These are phyloP conservation scores for Drosophila kepulauana DNA, from an alignment of 1,140 invertebrate genomes.

Conservation along the genomic window DNA sequence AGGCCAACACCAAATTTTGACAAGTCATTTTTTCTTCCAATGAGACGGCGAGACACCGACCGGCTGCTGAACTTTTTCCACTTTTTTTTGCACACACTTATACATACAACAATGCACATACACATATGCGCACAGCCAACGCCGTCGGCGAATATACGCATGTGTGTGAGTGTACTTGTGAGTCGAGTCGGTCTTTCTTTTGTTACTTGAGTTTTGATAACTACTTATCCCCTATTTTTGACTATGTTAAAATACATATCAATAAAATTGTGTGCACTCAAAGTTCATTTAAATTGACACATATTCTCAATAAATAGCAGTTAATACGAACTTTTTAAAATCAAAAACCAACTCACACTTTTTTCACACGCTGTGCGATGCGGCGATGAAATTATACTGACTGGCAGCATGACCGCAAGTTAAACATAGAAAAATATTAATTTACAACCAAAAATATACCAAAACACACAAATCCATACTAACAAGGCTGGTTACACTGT, in stretches of 20 bases:
- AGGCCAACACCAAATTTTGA: slow-evolving; percentile 41
- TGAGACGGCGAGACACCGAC: slow-evolving; percentile 42
- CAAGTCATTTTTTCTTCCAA: slow-evolving; percentile 42
- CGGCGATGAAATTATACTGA: slow-evolving; percentile 60
- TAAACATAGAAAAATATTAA: not conserved
- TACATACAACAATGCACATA: slow-evolving; percentile 46
- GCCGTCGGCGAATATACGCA: slow-evolving; percentile 56
- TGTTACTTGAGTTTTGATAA: slow-evolving; percentile 25
- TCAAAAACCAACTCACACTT: slow-evolving; percentile 58
- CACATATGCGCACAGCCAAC: slow-evolving; percentile 53
- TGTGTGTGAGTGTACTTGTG: slow-evolving; percentile 35
- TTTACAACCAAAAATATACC: slow-evolving; percentile 11
- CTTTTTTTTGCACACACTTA: slow-evolving; percentile 72
- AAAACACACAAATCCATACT: not conserved
- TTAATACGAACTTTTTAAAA: slow-evolving; percentile 34
- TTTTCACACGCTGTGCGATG: slow-evolving; percentile 58
- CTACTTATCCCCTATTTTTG: slow-evolving; percentile 2
- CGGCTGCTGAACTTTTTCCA: slow-evolving; percentile 68
- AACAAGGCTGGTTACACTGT: not conserved
- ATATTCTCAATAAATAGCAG: slow-evolving; percentile 12
- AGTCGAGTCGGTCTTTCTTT: slow-evolving; percentile 45
- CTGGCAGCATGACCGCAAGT: slow-evolving; percentile 6
- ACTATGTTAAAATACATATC: not conserved
- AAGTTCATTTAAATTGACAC: slow-evolving; percentile 9
- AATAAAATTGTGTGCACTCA: slow-evolving; percentile 8